These are phyloP conservation scores for Lamproptera curius DNA, from an alignment of 2,888 invertebrate genomes.

Conservation along the genomic window DNA sequence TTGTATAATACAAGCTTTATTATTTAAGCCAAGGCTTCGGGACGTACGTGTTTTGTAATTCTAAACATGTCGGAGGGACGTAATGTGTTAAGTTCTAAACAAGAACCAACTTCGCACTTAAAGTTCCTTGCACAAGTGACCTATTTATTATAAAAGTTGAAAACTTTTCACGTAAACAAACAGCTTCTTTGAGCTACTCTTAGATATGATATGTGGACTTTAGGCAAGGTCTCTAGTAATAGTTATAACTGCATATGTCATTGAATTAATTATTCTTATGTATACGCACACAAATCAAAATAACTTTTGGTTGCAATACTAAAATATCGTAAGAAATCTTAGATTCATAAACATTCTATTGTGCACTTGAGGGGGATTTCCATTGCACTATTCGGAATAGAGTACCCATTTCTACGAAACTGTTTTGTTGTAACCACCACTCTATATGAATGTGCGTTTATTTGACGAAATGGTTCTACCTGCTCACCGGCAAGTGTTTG, in stretches of 20 bases:
- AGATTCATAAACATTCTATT: too few species aligned
- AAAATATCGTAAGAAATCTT: too few species aligned
- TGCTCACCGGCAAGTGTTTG: constrained; percentile 14
- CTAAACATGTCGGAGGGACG: constrained; percentile 3
- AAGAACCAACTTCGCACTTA: constrained; percentile 9
- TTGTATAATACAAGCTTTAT: constrained; percentile 5
- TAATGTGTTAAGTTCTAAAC: constrained; percentile 6
- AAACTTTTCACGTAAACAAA: neutral
- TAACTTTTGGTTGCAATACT: too few species aligned
- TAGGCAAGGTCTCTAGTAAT: too few species aligned
- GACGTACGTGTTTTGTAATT: neutral
- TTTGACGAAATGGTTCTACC: constrained; percentile 13
- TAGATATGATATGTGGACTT: too few species aligned
- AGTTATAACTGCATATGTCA: too few species aligned
- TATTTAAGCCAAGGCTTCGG: constrained; percentile 2
- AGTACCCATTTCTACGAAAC: neutral
- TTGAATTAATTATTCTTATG: too few species aligned
- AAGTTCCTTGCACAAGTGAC: constrained; percentile 4
- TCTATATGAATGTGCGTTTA: constrained; percentile 8
- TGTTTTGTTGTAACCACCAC: constrained; percentile 1
- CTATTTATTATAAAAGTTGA: constrained; percentile 1
- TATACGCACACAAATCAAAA: too few species aligned
- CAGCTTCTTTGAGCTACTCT: too few species aligned
- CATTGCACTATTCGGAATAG: neutral
- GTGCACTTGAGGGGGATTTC: too few species aligned